Evolutionary conservation across 2,888 invertebrate species (phyloP).

Genomic region (Polia nebulosa): DNA sequence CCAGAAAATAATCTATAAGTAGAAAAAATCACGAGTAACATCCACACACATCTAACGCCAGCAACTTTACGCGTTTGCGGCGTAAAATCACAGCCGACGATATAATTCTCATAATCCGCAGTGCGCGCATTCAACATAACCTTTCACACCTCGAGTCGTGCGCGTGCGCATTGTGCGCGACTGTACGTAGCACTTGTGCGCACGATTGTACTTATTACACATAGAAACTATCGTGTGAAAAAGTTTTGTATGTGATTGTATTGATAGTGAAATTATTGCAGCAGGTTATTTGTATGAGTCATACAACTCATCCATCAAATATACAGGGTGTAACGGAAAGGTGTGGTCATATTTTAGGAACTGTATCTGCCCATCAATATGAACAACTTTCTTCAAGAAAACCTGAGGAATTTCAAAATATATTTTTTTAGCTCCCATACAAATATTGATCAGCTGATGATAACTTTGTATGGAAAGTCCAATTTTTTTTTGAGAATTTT

Average conservation of each 20-base stretch:
- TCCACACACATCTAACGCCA: slow-evolving; percentile 72
- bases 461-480: too few relatives aligned
- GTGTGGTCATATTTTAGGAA: too few relatives aligned
- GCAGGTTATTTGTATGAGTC: not conserved
- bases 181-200: slow-evolving; percentile 65
- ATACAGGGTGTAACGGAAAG: too few relatives aligned
- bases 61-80: slow-evolving; percentile 71
- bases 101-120: slow-evolving; percentile 87
- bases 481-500: too few relatives aligned
- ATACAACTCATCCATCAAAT: slow-evolving; percentile 14
- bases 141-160: slow-evolving; percentile 85
- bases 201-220: slow-evolving; percentile 68
- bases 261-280: slow-evolving; percentile 39
- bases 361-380: too few relatives aligned
- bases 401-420: too few relatives aligned
- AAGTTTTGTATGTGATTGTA: slow-evolving; percentile 53
- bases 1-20: too few relatives aligned
- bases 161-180: slow-evolving; percentile 66
- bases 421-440: too few relatives aligned
- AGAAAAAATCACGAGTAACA: too few relatives aligned
- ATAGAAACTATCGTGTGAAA: slow-evolving; percentile 64
- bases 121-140: slow-evolving; percentile 82
- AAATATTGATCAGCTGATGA: too few relatives aligned
- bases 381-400: too few relatives aligned
- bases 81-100: slow-evolving; percentile 84